Base-by-base conservation (phyloP, 2,797 vertebrate species). In the Leuciscus waleckii region DNA sequence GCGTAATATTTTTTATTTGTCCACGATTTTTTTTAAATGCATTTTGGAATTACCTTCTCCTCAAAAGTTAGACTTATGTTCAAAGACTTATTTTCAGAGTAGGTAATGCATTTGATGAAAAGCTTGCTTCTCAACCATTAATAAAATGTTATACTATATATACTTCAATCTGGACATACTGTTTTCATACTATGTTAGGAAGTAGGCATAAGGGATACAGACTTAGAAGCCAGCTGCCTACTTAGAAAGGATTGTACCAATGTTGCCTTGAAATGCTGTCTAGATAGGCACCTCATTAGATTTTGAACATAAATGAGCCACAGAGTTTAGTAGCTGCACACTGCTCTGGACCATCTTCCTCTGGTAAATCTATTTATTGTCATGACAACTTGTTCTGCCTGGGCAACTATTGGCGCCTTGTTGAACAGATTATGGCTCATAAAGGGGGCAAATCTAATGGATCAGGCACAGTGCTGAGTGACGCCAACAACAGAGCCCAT, bases 401-500 rank as follows among this genome's bases (percentile, higher is more conserved):
- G 35, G 85, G 49, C 74, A 87, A 81, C 58, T 35, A 88, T 77
- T 77, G 82, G 49, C 73, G 87, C 89, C 88, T 92, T 91, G 92
- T 91, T 92, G 91, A 91, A 89, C 89, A 89, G 85, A 92, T 90
- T 89, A 89, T 85, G 81, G 85, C 88, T 91, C 92, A 92, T 87
- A 49, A 92, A 79, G 89, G 35, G 21, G 88, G 82, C 90, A 90
- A 88, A 91, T 85, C 63, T 79, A 91, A 90, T 90, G 84, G 82
- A 88, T 90, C 83, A 83, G 89, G 85, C 80, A 90, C 90, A 86
- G 89, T 89, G 86, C 81, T 79, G 89, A 90, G 90, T 92, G 90
- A 91, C 70, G 87, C 82, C 85, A 90, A 83, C 92, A 93, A 88
- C 88, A 89, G 90, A 89, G 85, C 80, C 81, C 76, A 78, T 69